Conservation (phyloP, 2,888 invertebrate genomes). For the Cyclophora punctaria region DNA sequence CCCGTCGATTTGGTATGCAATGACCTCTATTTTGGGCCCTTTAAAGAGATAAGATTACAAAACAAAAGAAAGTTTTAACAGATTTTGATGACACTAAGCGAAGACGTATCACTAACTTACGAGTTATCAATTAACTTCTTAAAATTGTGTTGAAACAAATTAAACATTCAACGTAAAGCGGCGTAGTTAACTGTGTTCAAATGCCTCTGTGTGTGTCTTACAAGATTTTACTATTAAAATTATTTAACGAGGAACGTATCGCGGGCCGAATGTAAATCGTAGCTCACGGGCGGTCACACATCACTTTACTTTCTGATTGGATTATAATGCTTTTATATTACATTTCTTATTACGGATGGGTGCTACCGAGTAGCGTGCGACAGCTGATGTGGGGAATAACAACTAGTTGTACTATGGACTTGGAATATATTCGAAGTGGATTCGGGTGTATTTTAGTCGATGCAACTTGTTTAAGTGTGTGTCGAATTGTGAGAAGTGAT, state of each 20-base stretch:
- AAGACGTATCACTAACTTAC: too few relatives aligned
- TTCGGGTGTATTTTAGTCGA: background rate
- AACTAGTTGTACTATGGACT: conserved; percentile 33
- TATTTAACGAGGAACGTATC: conserved; percentile 56
- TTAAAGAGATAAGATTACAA: too few relatives aligned
- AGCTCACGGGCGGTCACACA: conserved; percentile 64
- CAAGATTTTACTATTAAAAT: conserved; percentile 54
- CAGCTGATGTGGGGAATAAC: conserved; percentile 58
- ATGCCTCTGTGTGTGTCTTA: conserved; percentile 39
- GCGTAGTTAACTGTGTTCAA: too few relatives aligned
- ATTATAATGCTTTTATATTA: conserved; percentile 74
- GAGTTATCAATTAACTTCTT: too few relatives aligned
- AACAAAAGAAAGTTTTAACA: too few relatives aligned
- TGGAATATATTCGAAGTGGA: conserved; percentile 9
- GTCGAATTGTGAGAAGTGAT: too few relatives aligned
- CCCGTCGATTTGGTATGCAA: too few relatives aligned
- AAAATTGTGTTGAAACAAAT: too few relatives aligned
- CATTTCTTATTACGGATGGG: conserved; percentile 65
- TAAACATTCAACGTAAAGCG: too few relatives aligned
- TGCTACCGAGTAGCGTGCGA: conserved; percentile 62
- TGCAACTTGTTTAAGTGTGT: too few relatives aligned
- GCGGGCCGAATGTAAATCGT: conserved; percentile 62
- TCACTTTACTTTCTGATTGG: conserved; percentile 65
- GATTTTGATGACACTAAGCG: too few relatives aligned
- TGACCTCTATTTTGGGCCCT: too few relatives aligned